These are phyloP conservation scores for Scytalopus superciliaris DNA, from an alignment of 2,113 vertebrate species.

Conservation along the genomic window DNA sequence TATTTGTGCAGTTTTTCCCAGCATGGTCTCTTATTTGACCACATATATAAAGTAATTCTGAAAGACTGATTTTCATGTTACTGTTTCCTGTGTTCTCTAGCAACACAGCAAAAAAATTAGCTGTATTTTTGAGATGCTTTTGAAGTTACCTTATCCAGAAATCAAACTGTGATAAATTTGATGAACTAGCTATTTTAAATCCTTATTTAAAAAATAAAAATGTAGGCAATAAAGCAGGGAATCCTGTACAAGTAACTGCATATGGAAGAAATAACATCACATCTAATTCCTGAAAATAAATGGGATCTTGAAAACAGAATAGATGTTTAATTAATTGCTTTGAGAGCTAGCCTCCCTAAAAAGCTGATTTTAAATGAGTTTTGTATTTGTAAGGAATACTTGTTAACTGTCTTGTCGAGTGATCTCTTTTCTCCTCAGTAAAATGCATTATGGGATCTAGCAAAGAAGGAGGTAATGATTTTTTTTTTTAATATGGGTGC, in stretches of 20 bases:
- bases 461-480: background rate
- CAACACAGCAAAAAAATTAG: background rate
- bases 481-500: background rate
- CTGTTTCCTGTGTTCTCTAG: background rate
- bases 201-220: background rate
- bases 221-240: background rate
- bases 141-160: background rate
- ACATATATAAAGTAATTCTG: background rate
- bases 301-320: background rate
- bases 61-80: background rate
- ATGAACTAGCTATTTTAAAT: background rate
- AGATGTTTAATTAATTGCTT: conserved; percentile 23
- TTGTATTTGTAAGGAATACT: background rate
- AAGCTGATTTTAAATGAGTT: background rate
- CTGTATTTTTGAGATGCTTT: background rate
- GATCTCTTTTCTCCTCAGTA: background rate
- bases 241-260: background rate
- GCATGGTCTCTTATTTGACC: background rate
- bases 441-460: background rate
- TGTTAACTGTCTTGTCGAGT: background rate
- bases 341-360: background rate
- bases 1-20: background rate
- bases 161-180: background rate
- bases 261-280: conserved; percentile 8
- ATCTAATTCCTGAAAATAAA: conserved; percentile 5